phyloP scores from a whole-genome alignment of 23 tunicate genomes.

The Clavelina lepadiformis region DNA sequence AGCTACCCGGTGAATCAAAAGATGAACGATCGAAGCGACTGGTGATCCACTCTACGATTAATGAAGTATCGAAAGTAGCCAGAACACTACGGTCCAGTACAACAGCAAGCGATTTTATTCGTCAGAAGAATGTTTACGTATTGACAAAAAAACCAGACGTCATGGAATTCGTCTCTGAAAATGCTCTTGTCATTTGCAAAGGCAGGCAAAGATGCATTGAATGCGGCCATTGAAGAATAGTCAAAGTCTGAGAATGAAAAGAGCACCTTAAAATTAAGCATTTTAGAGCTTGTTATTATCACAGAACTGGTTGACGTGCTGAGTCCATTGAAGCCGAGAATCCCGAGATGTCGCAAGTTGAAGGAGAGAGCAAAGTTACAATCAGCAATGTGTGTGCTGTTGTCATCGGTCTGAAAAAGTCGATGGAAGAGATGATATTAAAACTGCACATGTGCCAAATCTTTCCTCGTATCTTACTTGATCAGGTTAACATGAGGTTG shows the following conservation, averaged over 20 bases:
- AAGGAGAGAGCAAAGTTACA: background rate
- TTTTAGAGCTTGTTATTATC: conserved; percentile 1
- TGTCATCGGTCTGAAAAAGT: conserved; percentile 6
- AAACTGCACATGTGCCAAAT: background rate
- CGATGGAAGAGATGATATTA: background rate
- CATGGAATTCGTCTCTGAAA: conserved; percentile 2
- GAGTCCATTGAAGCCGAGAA: background rate
- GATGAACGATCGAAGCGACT: too few species aligned
- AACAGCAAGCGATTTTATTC: too few species aligned
- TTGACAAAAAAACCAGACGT: too few species aligned
- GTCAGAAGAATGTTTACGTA: too few species aligned
- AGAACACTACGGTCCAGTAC: too few species aligned
- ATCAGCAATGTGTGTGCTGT: conserved; percentile 6
- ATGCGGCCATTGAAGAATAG: conserved; percentile 5
- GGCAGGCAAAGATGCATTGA: background rate
- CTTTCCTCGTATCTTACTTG: background rate
- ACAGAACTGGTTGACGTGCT: conserved; percentile 10
- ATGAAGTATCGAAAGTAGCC: too few species aligned
- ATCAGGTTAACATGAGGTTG: background rate
- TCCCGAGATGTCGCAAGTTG: conserved; percentile 8
- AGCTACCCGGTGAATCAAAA: too few species aligned
- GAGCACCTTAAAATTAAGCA: conserved; percentile 7
- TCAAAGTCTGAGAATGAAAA: conserved; percentile 12
- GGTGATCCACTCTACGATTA: too few species aligned
- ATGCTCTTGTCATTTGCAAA: background rate